Conservation (phyloP, 2,888 invertebrate genomes). For the Drosophila infuscata region DNA sequence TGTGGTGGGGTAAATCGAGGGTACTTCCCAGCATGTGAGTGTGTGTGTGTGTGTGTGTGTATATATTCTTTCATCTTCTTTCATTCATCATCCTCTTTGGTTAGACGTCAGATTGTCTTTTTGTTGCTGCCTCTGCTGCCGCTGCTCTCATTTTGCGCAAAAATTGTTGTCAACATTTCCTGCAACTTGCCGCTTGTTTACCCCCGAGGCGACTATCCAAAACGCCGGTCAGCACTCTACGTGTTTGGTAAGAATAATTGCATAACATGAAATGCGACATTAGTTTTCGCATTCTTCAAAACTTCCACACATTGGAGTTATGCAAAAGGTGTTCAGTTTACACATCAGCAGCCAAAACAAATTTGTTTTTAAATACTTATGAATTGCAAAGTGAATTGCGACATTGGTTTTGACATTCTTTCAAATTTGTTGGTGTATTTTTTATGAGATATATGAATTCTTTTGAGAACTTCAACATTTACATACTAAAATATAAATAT, state of each 20-base stretch:
- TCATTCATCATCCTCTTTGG: slow-evolving; percentile 6
- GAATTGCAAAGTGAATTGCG: background rate
- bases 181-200: slow-evolving; percentile 40
- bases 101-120: slow-evolving; percentile 49
- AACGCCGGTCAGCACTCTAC: slow-evolving; percentile 3
- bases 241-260: slow-evolving; percentile 35
- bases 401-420: background rate
- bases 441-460: background rate
- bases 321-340: background rate
- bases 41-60: background rate
- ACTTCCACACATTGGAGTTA: slow-evolving; percentile 3
- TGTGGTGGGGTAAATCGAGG: slow-evolving; percentile 32
- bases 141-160: slow-evolving; percentile 50
- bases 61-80: slow-evolving; percentile 2
- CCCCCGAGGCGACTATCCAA: background rate
- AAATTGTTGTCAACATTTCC: slow-evolving; percentile 69
- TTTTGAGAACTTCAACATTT: background rate
- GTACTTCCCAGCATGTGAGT: background rate
- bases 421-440: background rate
- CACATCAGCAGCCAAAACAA: background rate
- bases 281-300: slow-evolving; percentile 1
- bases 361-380: background rate
- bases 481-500: background rate
- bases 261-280: slow-evolving; percentile 42
- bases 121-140: slow-evolving; percentile 32